Conservation (phyloP, 2,888 invertebrate genomes). For the Leucoptera coffeella region DNA sequence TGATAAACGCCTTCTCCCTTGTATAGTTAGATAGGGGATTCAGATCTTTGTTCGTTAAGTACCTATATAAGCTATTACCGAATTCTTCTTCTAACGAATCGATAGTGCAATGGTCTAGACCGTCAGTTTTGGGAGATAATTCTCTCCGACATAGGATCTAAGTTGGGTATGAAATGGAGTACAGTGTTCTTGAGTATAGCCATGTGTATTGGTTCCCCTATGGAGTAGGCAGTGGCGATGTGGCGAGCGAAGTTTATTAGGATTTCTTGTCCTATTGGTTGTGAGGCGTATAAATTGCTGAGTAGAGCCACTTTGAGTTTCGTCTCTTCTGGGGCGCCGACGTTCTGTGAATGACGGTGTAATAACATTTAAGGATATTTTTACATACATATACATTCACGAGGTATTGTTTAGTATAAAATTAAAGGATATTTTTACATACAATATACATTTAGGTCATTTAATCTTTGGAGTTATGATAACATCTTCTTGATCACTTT, state of each 20-base stretch:
- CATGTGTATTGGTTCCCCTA: slow-evolving; percentile 60
- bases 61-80: slow-evolving; percentile 57
- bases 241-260: slow-evolving; percentile 77
- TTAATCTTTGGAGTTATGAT: too few species aligned
- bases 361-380: too few species aligned
- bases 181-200: slow-evolving; percentile 64
- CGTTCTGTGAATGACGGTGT: slow-evolving; percentile 19
- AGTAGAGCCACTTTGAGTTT: slow-evolving; percentile 81
- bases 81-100: slow-evolving; percentile 51
- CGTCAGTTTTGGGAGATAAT: slow-evolving; percentile 20
- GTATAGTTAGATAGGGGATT: slow-evolving; percentile 34
- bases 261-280: slow-evolving; percentile 81
- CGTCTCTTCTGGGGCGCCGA: slow-evolving; percentile 69
- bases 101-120: slow-evolving; percentile 23
- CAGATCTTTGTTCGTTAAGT: slow-evolving; percentile 26
- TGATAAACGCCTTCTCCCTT: slow-evolving; percentile 56
- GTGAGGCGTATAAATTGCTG: slow-evolving; percentile 75
- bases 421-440: too few species aligned
- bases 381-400: too few species aligned
- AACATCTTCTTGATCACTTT: too few species aligned
- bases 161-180: slow-evolving; percentile 70
- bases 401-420: too few species aligned
- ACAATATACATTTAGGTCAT: too few species aligned
- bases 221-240: slow-evolving; percentile 63
- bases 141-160: slow-evolving; percentile 25